Evolutionary conservation across 2,888 invertebrate species (phyloP).

Genomic region (Cremastinae sp.): DNA sequence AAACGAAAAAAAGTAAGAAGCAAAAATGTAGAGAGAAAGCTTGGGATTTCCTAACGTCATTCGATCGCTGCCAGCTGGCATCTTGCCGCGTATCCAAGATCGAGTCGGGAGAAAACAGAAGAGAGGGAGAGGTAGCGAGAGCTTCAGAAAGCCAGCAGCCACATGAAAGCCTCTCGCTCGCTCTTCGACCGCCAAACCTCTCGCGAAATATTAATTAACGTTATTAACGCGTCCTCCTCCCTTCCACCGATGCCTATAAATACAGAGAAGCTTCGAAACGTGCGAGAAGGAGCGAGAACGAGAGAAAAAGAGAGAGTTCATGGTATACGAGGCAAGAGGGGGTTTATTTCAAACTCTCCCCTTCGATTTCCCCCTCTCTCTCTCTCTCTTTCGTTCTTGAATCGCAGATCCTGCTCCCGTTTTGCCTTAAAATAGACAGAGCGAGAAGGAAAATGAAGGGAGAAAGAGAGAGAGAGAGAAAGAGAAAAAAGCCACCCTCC

Average conservation of each 20-base stretch:
- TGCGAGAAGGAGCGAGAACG: conserved; percentile 65
- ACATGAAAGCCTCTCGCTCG: conserved; percentile 55
- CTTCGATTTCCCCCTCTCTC: conserved; percentile 53
- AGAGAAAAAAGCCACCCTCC: conserved; percentile 75
- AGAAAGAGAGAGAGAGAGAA: conserved; percentile 64
- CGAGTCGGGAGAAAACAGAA: conserved; percentile 51
- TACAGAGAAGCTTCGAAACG: conserved; percentile 71
- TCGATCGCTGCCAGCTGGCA: conserved; percentile 77
- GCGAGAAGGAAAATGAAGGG: conserved; percentile 25
- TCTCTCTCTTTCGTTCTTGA: conserved; percentile 61
- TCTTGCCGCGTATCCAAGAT: conserved; percentile 69
- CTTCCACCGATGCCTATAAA: conserved; percentile 16
- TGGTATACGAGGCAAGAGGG: conserved; percentile 61
- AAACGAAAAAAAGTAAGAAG: neutral
- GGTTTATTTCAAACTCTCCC: conserved; percentile 60
- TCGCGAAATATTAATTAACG: conserved; percentile 84
- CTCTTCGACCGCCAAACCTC: conserved; percentile 79
- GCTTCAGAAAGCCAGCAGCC: conserved; percentile 56
- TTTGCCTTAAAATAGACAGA: conserved; percentile 45
- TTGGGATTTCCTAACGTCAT: conserved; percentile 43
- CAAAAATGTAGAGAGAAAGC: conserved; percentile 22
- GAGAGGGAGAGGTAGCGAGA: conserved; percentile 59
- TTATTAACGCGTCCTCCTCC: conserved; percentile 82
- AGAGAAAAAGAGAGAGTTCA: conserved; percentile 51
- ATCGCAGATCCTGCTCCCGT: conserved; percentile 54